Conservation (phyloP, 2,888 invertebrate genomes). For the Shargacucullia verbasci region DNA sequence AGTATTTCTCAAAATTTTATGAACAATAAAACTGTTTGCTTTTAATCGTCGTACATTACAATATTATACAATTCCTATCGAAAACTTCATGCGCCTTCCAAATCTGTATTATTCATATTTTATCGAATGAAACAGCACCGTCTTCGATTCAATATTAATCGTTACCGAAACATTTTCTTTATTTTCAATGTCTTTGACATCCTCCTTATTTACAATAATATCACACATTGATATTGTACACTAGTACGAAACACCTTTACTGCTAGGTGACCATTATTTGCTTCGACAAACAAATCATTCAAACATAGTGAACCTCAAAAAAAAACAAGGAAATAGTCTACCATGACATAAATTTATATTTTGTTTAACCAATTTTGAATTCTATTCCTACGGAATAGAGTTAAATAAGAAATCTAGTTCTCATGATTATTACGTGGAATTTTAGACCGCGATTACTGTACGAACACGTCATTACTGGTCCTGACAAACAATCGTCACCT, state of each 20-base stretch:
- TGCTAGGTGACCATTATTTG: slow-evolving; percentile 48
- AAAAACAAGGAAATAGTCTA: slow-evolving; percentile 34
- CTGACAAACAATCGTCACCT: slow-evolving; percentile 51
- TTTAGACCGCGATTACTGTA: slow-evolving; percentile 24
- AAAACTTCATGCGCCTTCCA: slow-evolving; percentile 19
- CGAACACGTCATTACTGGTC: slow-evolving; percentile 39
- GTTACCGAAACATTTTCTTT: slow-evolving; percentile 48
- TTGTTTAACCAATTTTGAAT: slow-evolving; percentile 21
- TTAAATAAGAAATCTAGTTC: slow-evolving; percentile 13
- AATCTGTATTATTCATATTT: slow-evolving; percentile 26
- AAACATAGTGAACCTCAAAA: slow-evolving; percentile 38
- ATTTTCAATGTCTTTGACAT: slow-evolving; percentile 75
- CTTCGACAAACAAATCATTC: slow-evolving; percentile 20
- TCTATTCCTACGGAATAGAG: slow-evolving; percentile 24
- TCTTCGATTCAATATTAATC: slow-evolving; percentile 59
- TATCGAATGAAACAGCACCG: slow-evolving; percentile 59
- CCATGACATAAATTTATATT: slow-evolving; percentile 4
- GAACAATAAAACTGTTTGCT: slow-evolving; percentile 8
- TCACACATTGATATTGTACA: slow-evolving; percentile 82
- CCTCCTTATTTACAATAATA: slow-evolving; percentile 74
- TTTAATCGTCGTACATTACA: slow-evolving; percentile 25
- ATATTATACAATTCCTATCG: slow-evolving; percentile 14
- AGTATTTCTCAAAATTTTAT: slow-evolving; percentile 21
- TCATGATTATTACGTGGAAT: slow-evolving; percentile 26
- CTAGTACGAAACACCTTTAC: slow-evolving; percentile 56